Evolutionary conservation across 2,888 invertebrate species (phyloP).

Genomic region (Sinopyrophorus schimmeli): DNA sequence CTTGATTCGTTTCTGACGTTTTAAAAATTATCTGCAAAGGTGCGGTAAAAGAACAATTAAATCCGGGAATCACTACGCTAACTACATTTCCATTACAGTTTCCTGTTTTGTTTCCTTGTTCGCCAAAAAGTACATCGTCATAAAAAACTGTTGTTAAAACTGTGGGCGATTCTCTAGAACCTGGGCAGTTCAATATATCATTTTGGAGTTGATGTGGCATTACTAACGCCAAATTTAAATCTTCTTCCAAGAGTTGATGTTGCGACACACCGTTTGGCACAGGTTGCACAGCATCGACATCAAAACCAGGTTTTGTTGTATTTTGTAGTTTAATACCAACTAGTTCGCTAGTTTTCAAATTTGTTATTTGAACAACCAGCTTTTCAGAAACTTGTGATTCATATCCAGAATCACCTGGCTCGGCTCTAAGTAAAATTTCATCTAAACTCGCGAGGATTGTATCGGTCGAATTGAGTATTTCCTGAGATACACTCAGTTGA

Average conservation of each 20-base stretch:
- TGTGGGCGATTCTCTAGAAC: slow-evolving; percentile 8
- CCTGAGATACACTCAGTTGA: neutral
- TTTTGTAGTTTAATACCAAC: slow-evolving; percentile 11
- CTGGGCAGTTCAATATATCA: slow-evolving; percentile 8
- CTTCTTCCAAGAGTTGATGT: slow-evolving; percentile 5
- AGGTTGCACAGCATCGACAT: neutral
- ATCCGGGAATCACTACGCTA: slow-evolving; percentile 62
- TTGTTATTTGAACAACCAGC: slow-evolving; percentile 24
- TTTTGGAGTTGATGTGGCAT: slow-evolving; percentile 29
- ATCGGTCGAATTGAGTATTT: neutral
- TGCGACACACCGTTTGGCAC: neutral
- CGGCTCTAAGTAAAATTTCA: slow-evolving; percentile 46
- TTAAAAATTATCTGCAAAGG: slow-evolving; percentile 59
- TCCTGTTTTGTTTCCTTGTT: slow-evolving; percentile 2
- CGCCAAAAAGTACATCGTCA: slow-evolving; percentile 32
- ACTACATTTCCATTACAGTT: slow-evolving; percentile 57
- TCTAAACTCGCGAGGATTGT: neutral
- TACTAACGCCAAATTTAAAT: slow-evolving; percentile 31
- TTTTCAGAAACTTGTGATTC: slow-evolving; percentile 17
- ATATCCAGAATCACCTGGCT: slow-evolving; percentile 3
- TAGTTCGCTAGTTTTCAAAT: slow-evolving; percentile 23
- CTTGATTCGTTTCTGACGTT: slow-evolving; percentile 29
- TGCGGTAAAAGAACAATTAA: slow-evolving; percentile 56
- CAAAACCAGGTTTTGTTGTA: neutral
- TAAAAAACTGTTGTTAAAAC: slow-evolving; percentile 28